A percentile compares a stretch with the other conserved stretches of the same genome.
These are phyloP conservation scores for Trogon surrucura DNA, from an alignment of 2,113 vertebrate species.

Conservation along the genomic window DNA sequence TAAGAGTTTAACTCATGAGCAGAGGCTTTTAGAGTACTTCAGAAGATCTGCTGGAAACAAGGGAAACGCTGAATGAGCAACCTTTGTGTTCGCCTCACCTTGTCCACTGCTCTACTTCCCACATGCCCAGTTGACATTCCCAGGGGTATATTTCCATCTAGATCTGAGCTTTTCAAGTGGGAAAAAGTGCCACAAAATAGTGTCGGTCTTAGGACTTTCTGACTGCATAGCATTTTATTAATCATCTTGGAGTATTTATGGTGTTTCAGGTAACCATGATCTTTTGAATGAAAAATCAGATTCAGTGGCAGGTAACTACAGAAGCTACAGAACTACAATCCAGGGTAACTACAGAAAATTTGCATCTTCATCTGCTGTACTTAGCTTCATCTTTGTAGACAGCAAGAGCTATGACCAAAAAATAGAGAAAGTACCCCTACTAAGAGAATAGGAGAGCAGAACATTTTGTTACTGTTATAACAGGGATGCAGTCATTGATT, in stretches of 20 bases:
- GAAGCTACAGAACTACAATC: no score
- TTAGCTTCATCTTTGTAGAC: not conserved
- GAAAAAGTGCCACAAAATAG: not conserved
- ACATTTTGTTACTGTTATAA: not conserved
- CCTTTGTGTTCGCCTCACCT: not conserved
- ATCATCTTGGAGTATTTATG: not conserved
- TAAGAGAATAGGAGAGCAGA: not conserved
- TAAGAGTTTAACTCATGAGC: not conserved
- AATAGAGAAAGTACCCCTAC: not conserved
- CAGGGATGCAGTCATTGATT: not conserved
- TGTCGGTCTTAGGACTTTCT: not conserved
- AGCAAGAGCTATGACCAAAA: not conserved
- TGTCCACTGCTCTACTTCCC: not conserved
- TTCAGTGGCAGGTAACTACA: not conserved
- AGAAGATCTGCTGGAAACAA: not conserved
- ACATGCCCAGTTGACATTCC: not conserved
- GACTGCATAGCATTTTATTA: not conserved
- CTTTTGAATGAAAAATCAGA: not conserved
- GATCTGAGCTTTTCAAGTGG: not conserved
- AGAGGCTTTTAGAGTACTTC: not conserved
- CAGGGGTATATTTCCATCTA: not conserved
- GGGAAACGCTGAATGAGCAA: not conserved
- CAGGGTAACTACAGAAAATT: not conserved
- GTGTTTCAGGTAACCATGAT: not conserved
- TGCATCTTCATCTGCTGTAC: not conserved